Evolutionary conservation across 92 coral and sea anemone species (phyloP).

Genomic region (Actinernus sp.): DNA sequence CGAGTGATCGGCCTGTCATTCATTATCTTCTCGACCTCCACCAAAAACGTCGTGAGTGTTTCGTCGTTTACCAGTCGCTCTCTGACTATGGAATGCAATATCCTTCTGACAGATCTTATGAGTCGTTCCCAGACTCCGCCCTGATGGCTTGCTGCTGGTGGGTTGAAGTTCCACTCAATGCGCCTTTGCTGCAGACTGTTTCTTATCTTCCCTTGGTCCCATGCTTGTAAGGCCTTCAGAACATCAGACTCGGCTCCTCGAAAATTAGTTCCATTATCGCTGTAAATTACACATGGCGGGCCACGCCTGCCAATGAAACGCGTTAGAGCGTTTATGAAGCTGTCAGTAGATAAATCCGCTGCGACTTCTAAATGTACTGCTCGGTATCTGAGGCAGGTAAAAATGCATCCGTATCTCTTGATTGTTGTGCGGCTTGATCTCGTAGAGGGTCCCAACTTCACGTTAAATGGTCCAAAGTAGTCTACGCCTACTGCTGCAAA

Average conservation of each 20-base stretch:
- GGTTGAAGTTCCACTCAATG: slow-evolving; percentile 57
- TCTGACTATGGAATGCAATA: slow-evolving; percentile 56
- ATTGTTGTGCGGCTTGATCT: too few species aligned
- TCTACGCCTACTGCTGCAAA: slow-evolving; percentile 68
- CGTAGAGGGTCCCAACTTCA: slow-evolving; percentile 49
- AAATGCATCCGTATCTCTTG: slow-evolving; percentile 65
- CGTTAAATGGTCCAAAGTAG: slow-evolving; percentile 58
- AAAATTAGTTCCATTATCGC: slow-evolving; percentile 67
- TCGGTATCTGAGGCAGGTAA: slow-evolving; percentile 64
- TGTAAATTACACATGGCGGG: slow-evolving; percentile 49
- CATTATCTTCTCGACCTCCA: slow-evolving; percentile 56
- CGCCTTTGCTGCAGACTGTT: slow-evolving; percentile 19
- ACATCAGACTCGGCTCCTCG: slow-evolving; percentile 58
- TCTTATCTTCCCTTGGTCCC: slow-evolving; percentile 44
- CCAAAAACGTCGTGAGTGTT: slow-evolving; percentile 32
- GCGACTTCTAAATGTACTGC: slow-evolving; percentile 67
- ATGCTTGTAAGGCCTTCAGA: slow-evolving; percentile 19
- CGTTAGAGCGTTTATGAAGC: slow-evolving; percentile 51
- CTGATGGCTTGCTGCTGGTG: slow-evolving; percentile 51
- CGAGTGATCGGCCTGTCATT: too few species aligned
- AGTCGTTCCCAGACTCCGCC: slow-evolving; percentile 62
- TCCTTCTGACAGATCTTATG: slow-evolving; percentile 45
- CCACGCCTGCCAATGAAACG: slow-evolving; percentile 61
- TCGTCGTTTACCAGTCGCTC: slow-evolving; percentile 51
- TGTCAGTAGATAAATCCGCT: slow-evolving; percentile 47